phyloP scores from a whole-genome alignment of 2,113 vertebrate genomes.

The Burhinus oedicnemus region DNA sequence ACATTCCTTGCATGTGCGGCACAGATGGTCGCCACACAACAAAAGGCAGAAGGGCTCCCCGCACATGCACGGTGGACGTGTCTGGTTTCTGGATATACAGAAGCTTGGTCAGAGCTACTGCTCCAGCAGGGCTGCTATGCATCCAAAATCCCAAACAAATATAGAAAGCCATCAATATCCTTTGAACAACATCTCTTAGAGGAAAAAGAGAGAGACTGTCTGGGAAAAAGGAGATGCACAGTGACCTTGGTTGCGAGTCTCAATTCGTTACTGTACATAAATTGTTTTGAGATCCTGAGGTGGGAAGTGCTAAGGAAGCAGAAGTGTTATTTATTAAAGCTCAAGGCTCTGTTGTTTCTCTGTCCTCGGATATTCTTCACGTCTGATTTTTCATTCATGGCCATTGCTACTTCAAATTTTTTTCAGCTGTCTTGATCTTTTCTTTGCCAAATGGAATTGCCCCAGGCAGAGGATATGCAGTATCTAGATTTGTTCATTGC shows the following conservation, averaged over 20 bases:
- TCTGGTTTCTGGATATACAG: conserved; percentile 32
- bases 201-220: not conserved
- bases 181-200: not conserved
- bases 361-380: not conserved
- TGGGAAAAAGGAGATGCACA: not conserved
- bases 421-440: conserved; percentile 22
- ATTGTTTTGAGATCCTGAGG: not conserved
- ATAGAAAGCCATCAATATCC: not conserved
- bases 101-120: conserved; percentile 17
- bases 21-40: conserved; percentile 45
- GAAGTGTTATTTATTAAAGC: not conserved
- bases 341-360: not conserved
- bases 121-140: conserved; percentile 23
- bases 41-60: conserved; percentile 45
- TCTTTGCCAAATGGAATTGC: conserved; percentile 14
- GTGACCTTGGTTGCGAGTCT: not conserved
- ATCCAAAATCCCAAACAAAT: conserved; percentile 16
- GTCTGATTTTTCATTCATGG: not conserved
- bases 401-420: not conserved
- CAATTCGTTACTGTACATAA: not conserved
- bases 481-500: not conserved
- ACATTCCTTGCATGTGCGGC: conserved; percentile 51
- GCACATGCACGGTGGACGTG: not conserved
- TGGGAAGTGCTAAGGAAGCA: not conserved
- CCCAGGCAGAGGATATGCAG: not conserved